These are phyloP conservation scores for Theretra japonica DNA, from an alignment of 2,888 invertebrate species.

Conservation along the genomic window DNA sequence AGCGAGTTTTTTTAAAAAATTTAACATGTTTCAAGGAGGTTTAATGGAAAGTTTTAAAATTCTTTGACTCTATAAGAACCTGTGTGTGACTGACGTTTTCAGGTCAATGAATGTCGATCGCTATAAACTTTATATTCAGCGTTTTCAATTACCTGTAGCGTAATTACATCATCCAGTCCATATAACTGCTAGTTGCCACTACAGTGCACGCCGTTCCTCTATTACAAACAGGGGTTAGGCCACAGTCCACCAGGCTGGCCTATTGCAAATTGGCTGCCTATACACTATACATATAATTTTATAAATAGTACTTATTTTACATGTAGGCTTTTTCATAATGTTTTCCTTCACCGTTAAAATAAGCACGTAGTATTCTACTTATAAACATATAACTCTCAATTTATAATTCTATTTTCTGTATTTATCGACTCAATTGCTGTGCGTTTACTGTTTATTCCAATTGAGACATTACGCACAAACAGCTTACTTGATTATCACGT, in stretches of 20 bases:
- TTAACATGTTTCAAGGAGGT: not conserved
- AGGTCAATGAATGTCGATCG: not conserved
- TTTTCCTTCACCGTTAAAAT: no score
- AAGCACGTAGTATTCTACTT: not conserved
- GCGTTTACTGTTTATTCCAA: not conserved
- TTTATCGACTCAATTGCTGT: not conserved
- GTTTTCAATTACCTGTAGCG: not conserved
- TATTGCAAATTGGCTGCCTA: no score
- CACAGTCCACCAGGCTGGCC: no score
- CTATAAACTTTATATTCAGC: not conserved
- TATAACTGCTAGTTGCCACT: no score
- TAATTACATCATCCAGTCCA: not conserved
- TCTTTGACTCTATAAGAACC: not conserved
- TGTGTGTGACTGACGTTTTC: conserved; percentile 3
- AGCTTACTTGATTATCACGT: not conserved
- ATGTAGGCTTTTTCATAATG: no score
- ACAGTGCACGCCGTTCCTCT: no score
- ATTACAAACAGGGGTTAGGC: no score
- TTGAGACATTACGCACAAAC: conserved; percentile 1
- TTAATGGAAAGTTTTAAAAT: not conserved
- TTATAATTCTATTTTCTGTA: not conserved
- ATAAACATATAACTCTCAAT: not conserved
- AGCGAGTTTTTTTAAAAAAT: no score
- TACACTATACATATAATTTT: no score
- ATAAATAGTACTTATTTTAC: no score